Conservation (phyloP, 2,888 invertebrate genomes). For the Caenorhabditis virilis region DNA sequence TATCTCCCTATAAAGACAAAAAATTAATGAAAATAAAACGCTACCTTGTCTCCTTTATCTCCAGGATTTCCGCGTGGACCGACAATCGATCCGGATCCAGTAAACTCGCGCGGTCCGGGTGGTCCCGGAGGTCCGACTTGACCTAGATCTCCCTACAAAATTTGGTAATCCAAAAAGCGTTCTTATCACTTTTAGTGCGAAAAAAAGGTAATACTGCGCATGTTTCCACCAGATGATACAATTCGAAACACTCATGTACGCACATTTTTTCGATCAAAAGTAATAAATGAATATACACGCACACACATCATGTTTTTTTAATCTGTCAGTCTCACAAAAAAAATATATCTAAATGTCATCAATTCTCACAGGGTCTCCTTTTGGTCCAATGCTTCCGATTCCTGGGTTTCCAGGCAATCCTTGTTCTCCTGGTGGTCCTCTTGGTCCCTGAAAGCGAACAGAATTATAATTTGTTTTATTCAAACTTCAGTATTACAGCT, state of each 20-base stretch:
- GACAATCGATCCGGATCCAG: conserved; percentile 61
- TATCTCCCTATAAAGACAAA: conserved; percentile 61
- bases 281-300: too few species aligned
- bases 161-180: neutral
- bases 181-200: too few species aligned
- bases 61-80: conserved; percentile 63
- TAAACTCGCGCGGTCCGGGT: conserved; percentile 66
- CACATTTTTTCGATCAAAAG: too few species aligned
- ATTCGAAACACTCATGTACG: too few species aligned
- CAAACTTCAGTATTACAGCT: conserved; percentile 51
- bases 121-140: conserved; percentile 70
- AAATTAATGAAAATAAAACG: conserved; percentile 26
- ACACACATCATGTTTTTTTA: neutral
- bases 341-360: neutral
- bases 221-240: too few species aligned
- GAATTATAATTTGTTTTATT: neutral
- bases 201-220: too few species aligned
- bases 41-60: conserved; percentile 65
- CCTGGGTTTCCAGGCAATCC: conserved; percentile 68
- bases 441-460: conserved; percentile 60
- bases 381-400: conserved; percentile 68
- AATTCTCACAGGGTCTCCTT: conserved; percentile 68
- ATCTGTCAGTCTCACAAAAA: too few species aligned
- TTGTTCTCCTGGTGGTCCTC: conserved; percentile 69
- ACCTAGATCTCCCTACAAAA: conserved; percentile 67